Evolutionary conservation across 2,113 vertebrate genomes (phyloP).

Genomic region (Eidolon helvum): DNA sequence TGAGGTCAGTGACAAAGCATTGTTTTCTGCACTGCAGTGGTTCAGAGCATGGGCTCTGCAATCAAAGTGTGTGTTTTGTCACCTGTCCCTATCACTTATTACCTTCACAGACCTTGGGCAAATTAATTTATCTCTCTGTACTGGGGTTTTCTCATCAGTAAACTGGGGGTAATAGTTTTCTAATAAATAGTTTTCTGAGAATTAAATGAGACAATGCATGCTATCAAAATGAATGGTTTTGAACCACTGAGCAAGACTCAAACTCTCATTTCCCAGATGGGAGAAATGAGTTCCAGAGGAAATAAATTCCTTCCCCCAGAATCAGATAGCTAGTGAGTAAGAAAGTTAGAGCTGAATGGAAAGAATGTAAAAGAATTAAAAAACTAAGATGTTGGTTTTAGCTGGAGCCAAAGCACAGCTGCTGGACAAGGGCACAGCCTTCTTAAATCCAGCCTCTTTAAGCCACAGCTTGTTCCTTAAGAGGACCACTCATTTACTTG

Average conservation of each 20-base stretch:
- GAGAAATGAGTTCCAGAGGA: background rate
- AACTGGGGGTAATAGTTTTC: background rate
- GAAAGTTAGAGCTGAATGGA: background rate
- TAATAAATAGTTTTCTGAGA: background rate
- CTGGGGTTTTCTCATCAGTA: background rate
- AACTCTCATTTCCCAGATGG: background rate
- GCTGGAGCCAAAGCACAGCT: background rate
- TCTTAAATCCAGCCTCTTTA: background rate
- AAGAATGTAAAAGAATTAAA: background rate
- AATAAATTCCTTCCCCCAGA: background rate
- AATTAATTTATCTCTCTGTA: background rate
- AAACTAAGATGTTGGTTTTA: background rate
- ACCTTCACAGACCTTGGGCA: background rate
- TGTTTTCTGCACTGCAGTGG: background rate
- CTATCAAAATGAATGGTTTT: background rate
- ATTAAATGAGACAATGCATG: background rate
- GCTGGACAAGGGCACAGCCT: background rate
- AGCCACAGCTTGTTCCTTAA: background rate
- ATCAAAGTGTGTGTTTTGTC: background rate
- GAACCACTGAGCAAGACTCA: background rate
- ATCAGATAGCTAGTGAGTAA: background rate
- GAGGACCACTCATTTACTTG: background rate
- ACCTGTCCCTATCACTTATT: background rate
- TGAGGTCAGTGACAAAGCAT: too few species aligned
- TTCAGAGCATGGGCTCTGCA: fast-evolving